phyloP scores from a whole-genome alignment of 2,888 invertebrate species.

The Mechanitis messenoides region DNA sequence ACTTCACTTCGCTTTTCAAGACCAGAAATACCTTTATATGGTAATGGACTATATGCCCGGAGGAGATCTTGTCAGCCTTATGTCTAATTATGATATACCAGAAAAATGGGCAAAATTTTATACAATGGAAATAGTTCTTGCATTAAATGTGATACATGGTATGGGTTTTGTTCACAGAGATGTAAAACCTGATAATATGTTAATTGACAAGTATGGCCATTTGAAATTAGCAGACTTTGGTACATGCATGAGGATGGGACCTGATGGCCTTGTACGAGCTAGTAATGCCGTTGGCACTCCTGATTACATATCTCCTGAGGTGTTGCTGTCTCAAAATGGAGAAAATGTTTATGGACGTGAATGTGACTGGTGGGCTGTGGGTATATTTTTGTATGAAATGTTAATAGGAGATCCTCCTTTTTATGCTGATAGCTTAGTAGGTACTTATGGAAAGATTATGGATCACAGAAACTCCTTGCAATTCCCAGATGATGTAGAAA shows the following conservation, averaged over 20 bases:
- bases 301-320: slow-evolving; percentile 99
- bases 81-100: slow-evolving; percentile 99
- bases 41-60: slow-evolving; percentile 99
- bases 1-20: slow-evolving; percentile 99
- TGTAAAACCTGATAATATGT: slow-evolving; percentile 99
- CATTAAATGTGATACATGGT: slow-evolving; percentile 97
- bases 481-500: slow-evolving; percentile 96
- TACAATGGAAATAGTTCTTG: slow-evolving; percentile 97
- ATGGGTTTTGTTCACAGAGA: slow-evolving; percentile 98
- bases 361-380: slow-evolving; percentile 99
- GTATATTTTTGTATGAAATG: slow-evolving; percentile 99
- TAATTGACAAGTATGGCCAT: slow-evolving; percentile 96
- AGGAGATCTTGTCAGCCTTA: slow-evolving; percentile 98
- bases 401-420: slow-evolving; percentile 98
- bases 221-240: slow-evolving; percentile 99
- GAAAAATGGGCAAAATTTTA: slow-evolving; percentile 99
- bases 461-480: slow-evolving; percentile 96
- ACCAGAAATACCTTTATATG: slow-evolving; percentile 97
- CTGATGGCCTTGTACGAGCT: slow-evolving; percentile 94
- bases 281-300: slow-evolving; percentile 99
- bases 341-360: slow-evolving; percentile 97
- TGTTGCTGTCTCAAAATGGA: slow-evolving; percentile 96
- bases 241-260: slow-evolving; percentile 99
- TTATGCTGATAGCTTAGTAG: slow-evolving; percentile 98
- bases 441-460: slow-evolving; percentile 99